Base-by-base conservation (phyloP, 2,888 invertebrate species). In the Ormyrus rosae region DNA sequence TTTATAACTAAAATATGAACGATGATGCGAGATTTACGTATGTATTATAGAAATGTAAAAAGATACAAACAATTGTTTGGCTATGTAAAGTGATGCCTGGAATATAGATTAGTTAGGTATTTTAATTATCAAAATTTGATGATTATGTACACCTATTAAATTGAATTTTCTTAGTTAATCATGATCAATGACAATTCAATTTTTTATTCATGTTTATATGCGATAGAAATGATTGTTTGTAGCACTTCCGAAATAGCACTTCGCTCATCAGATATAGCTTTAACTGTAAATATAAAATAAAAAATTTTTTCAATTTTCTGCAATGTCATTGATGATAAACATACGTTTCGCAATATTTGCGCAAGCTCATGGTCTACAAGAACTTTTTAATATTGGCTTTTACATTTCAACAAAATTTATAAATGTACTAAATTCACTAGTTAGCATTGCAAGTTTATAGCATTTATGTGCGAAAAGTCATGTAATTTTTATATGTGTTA, bases 21-120 rank as follows among this genome's bases (percentile, higher is more conserved):
- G 81, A 53, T 64, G 69, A 73, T 81, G 73, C 63, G 68, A 73
- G 64, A 67, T 75, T 11, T 72, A 61, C 74, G 78, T 76, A 56
- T 73, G 79, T 82, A 80, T 80, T 82, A 72, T 80, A 80, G 46
- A 77, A 82, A 70, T 79, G 82, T 82, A 81, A 82, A 81, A 82
- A 82, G 53, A 68, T 72, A 61, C 78, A 76, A 81, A 81, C 78
- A 61, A 78, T 64, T 50, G 80, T 77, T 82, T 82, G 75, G 68
- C 34, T 55, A 53, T 81, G 81, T 81, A 78, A 72, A 81, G 72
- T 81, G 78, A 81, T 78, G 78, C 67, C 64, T 75, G 78, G 56
- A 51, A 70, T 68, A 45, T 78, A 78, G 73, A 65, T 81, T 72
- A 72, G 65, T 67, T 81, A 50, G 55, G n/a, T 78, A 72, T 72